Evolutionary conservation across 2,113 vertebrate genomes (phyloP).

Genomic region (Pseudopodoces humilis): DNA sequence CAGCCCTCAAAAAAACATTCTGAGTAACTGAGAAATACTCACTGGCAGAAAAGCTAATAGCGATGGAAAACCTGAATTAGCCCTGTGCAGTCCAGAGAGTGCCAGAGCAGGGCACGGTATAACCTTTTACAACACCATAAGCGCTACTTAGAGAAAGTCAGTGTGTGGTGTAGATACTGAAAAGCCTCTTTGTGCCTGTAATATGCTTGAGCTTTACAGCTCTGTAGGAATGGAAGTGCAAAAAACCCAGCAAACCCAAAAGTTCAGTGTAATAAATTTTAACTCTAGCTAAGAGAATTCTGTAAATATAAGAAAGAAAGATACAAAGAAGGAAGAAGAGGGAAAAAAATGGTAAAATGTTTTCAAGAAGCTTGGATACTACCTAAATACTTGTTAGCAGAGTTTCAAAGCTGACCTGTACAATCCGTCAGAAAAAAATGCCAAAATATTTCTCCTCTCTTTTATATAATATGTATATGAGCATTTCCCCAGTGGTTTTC

Average conservation of each 20-base stretch:
- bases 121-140: background rate
- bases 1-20: background rate
- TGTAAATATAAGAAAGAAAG: background rate
- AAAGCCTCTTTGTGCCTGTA: background rate
- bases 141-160: background rate
- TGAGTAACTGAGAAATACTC: background rate
- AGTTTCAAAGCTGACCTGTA: background rate
- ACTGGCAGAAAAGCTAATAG: background rate
- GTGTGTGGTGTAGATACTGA: accelerated
- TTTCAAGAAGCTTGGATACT: background rate
- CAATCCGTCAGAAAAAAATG: background rate
- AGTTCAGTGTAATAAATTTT: background rate
- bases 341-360: background rate
- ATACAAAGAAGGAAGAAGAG: background rate
- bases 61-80: background rate
- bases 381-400: background rate
- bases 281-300: background rate
- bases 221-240: background rate
- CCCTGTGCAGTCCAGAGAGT: background rate
- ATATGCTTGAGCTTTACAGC: background rate
- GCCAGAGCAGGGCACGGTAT: accelerated
- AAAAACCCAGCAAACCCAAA: background rate
- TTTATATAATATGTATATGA: background rate
- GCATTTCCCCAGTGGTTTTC: background rate
- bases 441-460: background rate